Conservation (phyloP, 2,113 vertebrate species). For the Mustela lutreola region DNA sequence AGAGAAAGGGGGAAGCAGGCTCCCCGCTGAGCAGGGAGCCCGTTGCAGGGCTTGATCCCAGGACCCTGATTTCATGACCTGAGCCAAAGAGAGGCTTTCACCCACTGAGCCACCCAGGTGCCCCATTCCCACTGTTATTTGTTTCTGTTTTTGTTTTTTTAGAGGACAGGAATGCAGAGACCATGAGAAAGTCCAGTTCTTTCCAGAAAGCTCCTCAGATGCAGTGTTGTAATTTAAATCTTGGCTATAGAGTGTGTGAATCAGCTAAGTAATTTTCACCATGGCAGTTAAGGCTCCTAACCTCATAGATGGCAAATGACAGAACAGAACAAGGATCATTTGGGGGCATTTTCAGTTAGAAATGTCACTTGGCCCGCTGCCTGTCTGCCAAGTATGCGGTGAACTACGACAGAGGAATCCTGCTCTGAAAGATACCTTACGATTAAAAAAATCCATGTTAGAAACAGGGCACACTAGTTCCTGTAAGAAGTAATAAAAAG, state of each 20-base stretch:
- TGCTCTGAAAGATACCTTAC: background rate
- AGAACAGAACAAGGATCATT: background rate
- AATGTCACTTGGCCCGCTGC: background rate
- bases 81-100: too few relatives aligned
- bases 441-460: background rate
- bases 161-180: background rate
- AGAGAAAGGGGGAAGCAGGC: too few relatives aligned
- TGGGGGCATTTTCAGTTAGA: background rate
- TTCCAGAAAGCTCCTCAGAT: background rate
- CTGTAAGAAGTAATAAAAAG: background rate
- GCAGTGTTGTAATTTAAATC: background rate
- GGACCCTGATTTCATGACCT: too few relatives aligned
- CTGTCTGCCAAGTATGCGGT: background rate
- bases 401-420: background rate
- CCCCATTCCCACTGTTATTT: rapidly evolving
- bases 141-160: background rate
- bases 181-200: background rate
- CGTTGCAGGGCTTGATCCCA: too few relatives aligned
- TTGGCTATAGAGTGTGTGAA: background rate
- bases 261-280: background rate
- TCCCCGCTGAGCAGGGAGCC: too few relatives aligned
- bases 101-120: too few relatives aligned
- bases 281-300: background rate
- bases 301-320: background rate
- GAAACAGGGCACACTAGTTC: background rate